These are phyloP conservation scores for Fregata magnificens DNA, from an alignment of 2,113 vertebrate species.

Conservation along the genomic window DNA sequence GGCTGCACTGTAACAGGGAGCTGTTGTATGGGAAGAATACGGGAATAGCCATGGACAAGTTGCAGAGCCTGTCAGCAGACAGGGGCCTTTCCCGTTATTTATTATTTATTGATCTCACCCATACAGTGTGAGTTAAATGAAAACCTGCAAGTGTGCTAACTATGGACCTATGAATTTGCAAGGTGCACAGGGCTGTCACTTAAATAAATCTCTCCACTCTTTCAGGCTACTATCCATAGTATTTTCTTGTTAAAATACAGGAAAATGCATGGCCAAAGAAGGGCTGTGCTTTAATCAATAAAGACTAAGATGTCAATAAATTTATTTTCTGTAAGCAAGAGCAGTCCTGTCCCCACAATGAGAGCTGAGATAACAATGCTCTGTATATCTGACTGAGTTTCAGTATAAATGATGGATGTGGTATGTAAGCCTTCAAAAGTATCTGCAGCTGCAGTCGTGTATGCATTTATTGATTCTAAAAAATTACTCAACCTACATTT, in stretches of 20 bases:
- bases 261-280: neutral
- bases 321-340: neutral
- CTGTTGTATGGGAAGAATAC: fast-evolving
- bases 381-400: neutral
- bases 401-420: neutral
- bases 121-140: fast-evolving
- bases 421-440: neutral
- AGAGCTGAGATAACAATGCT: neutral
- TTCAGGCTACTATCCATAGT: neutral
- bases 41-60: fast-evolving
- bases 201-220: neutral
- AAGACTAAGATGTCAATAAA: neutral
- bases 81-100: neutral
- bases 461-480: neutral
- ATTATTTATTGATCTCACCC: neutral
- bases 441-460: neutral
- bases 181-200: neutral
- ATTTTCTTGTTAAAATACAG: neutral
- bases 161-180: fast-evolving
- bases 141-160: fast-evolving
- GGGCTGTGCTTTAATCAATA: neutral
- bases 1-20: neutral
- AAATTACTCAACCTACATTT: neutral
- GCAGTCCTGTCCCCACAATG: neutral
- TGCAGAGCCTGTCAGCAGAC: neutral